Percentiles rank a stretch among this genome's conserved stretches.
Evolutionary conservation across 2,888 invertebrate species (phyloP).

Genomic region (Venusia cambrica): DNA sequence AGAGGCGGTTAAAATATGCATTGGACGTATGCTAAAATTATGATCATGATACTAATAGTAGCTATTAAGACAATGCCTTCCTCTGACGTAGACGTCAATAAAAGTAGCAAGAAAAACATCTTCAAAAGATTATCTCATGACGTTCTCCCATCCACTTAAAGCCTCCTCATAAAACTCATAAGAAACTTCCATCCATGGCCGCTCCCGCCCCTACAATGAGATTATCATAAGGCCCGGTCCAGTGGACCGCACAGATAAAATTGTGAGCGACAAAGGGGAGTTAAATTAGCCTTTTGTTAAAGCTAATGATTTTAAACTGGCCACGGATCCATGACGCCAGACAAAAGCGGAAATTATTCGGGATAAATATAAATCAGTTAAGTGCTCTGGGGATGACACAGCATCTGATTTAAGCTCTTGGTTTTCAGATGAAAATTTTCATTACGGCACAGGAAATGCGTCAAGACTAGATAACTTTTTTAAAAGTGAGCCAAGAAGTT

Average conservation of each 20-base stretch:
- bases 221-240: conserved; percentile 64
- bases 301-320: conserved; percentile 57
- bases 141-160: conserved; percentile 19
- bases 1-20: no score
- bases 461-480: conserved; percentile 3
- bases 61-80: no score
- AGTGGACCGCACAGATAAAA: conserved; percentile 70
- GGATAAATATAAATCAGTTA: conserved; percentile 21
- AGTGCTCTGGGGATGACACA: conserved; percentile 15
- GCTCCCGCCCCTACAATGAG: conserved; percentile 48
- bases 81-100: no score
- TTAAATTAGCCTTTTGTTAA: conserved; percentile 44
- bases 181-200: conserved; percentile 24
- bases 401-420: conserved; percentile 13
- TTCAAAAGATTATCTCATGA: conserved; percentile 9
- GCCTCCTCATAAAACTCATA: conserved; percentile 24
- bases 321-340: conserved; percentile 40
- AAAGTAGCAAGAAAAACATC: no score
- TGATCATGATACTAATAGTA: no score
- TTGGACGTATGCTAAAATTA: no score
- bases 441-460: conserved; percentile 1
- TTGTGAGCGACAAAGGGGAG: conserved; percentile 63
- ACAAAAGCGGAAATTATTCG: conserved; percentile 26
- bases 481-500: conserved; percentile 2
- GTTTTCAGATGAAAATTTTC: conserved; percentile 1